phyloP scores from a whole-genome alignment of 2,888 invertebrate genomes.

The Nemotelus pantherinus region DNA sequence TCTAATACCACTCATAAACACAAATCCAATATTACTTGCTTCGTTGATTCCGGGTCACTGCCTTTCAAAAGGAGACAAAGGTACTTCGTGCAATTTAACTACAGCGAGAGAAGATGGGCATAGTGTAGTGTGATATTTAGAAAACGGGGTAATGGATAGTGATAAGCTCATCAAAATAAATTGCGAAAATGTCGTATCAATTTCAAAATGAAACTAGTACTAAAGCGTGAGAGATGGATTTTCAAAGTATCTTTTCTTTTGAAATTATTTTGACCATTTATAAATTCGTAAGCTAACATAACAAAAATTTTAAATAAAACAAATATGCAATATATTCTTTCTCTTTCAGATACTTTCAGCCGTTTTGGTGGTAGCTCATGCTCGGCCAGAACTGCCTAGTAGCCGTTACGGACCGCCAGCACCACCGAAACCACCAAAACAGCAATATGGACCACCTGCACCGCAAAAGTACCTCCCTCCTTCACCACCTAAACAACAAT shows the following conservation, averaged over 20 bases:
- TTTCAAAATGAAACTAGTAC: no score
- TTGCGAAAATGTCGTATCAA: no score
- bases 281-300: neutral
- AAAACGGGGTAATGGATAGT: neutral
- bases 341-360: conserved; percentile 59
- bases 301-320: neutral
- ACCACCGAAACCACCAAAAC: conserved; percentile 44
- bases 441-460: conserved; percentile 54
- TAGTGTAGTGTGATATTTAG: neutral
- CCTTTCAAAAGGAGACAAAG: conserved; percentile 14
- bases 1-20: conserved; percentile 37
- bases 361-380: conserved; percentile 62
- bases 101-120: neutral
- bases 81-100: conserved; percentile 30
- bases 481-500: conserved; percentile 47
- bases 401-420: conserved; percentile 54
- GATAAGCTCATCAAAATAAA: no score
- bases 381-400: conserved; percentile 64
- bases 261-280: neutral
- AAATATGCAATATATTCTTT: neutral
- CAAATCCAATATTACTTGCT: conserved; percentile 38
- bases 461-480: conserved; percentile 62
- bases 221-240: no score
- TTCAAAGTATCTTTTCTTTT: no score
- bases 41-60: conserved; percentile 33